Evolutionary conservation across 2,113 vertebrate species (phyloP), one percentile per base, ranked within the genome.

Genomic region (Hipposideros armiger): DNA sequence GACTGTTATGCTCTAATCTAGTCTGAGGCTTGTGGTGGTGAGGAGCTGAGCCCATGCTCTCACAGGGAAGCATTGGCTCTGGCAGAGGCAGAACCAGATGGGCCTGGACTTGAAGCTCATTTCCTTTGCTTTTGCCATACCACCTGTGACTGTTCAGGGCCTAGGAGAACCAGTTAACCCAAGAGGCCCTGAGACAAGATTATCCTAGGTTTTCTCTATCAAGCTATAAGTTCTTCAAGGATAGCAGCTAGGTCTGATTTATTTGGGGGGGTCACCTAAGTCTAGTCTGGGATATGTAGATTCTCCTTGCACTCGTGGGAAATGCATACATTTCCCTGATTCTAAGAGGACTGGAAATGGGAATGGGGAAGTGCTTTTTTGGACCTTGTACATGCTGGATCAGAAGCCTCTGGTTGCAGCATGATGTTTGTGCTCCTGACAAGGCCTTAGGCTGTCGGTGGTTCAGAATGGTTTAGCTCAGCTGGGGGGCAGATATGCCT

Each of bases 1-100:
- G 36, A 88, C 86, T 94, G 81, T 93, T 97, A 45, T 24, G n/a
- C 52, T 96, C 54, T 90, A 28, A 42, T 86, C 20, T 56, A 92
- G 70, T 81, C 20, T 64, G 90, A 95, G 82, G 66, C 28, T 78
- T 91, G 54, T 15, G 17, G 81, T 90, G 60, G 50, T 62, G 56
- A 95, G 69, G 78, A 74, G 19, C 85, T 52, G 72, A 92, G 45
- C 32, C 70, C 32, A 10, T 91, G 36, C 42, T 87, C 19, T 90
- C 40, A 32, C 42, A 69, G 87, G 56, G n/a, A 92, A 92, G 36
- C 42, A 66, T 67, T 92, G 58, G 58, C 67, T 95, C 64, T 90
- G 64, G 74, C 30, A 88, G 70, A 95, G 85, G 62, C 47, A 87
- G 90, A 92, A 67, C 17, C 64, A 94, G 50, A 47, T 85, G 54